Percentiles rank a stretch among this genome's conserved stretches.
These are phyloP conservation scores for Agapetus fuscipes DNA, from an alignment of 2,888 invertebrate genomes.

Conservation along the genomic window DNA sequence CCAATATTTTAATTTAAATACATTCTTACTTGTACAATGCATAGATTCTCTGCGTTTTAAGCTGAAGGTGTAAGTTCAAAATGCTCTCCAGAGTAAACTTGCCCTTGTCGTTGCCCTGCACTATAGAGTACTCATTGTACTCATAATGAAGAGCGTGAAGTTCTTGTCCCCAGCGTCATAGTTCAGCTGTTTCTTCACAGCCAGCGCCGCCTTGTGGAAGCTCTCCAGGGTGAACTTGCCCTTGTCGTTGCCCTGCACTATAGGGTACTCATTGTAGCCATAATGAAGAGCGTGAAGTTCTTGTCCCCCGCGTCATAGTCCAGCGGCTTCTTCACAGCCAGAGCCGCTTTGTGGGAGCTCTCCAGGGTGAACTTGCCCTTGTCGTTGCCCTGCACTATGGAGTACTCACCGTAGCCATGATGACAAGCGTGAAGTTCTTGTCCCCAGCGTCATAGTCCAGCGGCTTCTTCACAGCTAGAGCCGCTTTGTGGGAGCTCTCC, in stretches of 20 bases:
- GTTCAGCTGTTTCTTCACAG: slow-evolving; percentile 64
- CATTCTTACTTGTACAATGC: too few relatives aligned
- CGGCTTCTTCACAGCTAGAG: slow-evolving; percentile 60
- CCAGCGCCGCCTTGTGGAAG: slow-evolving; percentile 66
- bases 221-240: slow-evolving; percentile 72
- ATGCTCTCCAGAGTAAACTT: slow-evolving; percentile 71
- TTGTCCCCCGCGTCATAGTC: slow-evolving; percentile 76
- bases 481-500: slow-evolving; percentile 70
- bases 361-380: slow-evolving; percentile 71
- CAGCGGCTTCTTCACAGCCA: slow-evolving; percentile 62
- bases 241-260: slow-evolving; percentile 59
- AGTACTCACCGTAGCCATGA: slow-evolving; percentile 67
- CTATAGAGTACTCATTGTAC: slow-evolving; percentile 61
- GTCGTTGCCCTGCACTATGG: slow-evolving; percentile 60
- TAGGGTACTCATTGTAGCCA: slow-evolving; percentile 63
- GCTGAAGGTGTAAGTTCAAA: too few relatives aligned
- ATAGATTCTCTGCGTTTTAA: too few relatives aligned
- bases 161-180: slow-evolving; percentile 72
- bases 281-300: slow-evolving; percentile 61
- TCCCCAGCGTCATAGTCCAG: slow-evolving; percentile 77
- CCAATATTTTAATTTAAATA: too few relatives aligned
- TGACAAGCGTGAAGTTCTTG: slow-evolving; percentile 59
- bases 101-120: slow-evolving; percentile 59
- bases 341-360: slow-evolving; percentile 65
- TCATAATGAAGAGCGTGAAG: slow-evolving; percentile 63